Evolutionary conservation across 2,888 invertebrate genomes (phyloP), one percentile per base, ranked within the genome.

Genomic region (Tenthredo mesomela): DNA sequence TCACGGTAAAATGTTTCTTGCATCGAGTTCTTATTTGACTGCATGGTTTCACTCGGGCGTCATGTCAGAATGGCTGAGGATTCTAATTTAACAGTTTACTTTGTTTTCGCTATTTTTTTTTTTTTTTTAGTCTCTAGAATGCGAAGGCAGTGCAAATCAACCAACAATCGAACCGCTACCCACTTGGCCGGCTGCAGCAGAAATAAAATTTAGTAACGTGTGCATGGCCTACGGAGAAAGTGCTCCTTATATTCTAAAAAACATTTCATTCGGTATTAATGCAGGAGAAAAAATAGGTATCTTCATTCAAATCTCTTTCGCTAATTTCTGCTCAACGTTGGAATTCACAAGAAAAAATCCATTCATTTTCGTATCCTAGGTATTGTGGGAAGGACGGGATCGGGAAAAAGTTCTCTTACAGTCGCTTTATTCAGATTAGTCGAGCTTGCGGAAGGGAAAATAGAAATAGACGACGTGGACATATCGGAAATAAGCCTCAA

Each of bases 251-350:
- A 94, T 95, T 10, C 92, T 96, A 43, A 93, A 94, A 85, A 93
- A 94, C 25, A 91, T 96, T 73, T 94, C 94, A 4, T 95, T 96
- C 89, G 93, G 93, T 61, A 93, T 95, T 47, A 91, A 93, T 43
- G 92, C 94, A 21, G 93, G 94, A 78, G 95, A 96, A 89, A 96
- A 95, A 91, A 94, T 96, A 86, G 96, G 95, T 93, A 93, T 94
- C 87, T 93, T 25, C 29, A 65, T 37, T 89, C 12, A 37, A n/a
- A 21, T 18, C 37, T 65, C 54, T 18, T 50, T 25, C 1, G 5
- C 15, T 10, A n/a, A 61, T 54, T 61, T 40, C 54, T 25, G 37
- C 21, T 0, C 29, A 73, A 29, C 33, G 65, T 40, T 75, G 40
- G 18, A 10, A n/a, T n/a, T n/a, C n/a, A n/a, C n/a, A n/a, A n/a